A percentile compares a stretch with the other conserved stretches of the same genome.
Conservation (phyloP, 2,797 vertebrate genomes). For the Rhabdophis nuchalis region DNA sequence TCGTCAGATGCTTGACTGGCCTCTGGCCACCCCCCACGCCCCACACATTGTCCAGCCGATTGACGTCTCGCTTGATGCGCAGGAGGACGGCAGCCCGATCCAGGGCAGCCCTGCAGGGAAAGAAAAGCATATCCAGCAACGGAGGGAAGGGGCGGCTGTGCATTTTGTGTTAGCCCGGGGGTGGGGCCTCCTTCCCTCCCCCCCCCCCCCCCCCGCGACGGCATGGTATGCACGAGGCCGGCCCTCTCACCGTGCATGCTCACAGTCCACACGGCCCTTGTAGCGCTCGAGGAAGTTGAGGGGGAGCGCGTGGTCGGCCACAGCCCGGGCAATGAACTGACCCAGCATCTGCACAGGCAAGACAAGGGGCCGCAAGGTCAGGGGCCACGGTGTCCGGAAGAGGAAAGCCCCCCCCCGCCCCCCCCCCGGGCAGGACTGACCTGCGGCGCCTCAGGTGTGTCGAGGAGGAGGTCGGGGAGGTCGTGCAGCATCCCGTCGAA, state of each 20-base stretch:
- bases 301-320: conserved; percentile 83
- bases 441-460: conserved; percentile 86
- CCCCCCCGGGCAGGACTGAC: conserved; percentile 48
- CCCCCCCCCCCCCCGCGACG: fast-evolving
- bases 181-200: too few species aligned
- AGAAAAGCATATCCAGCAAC: too few species aligned
- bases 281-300: conserved; percentile 82
- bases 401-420: fast-evolving
- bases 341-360: conserved; percentile 79
- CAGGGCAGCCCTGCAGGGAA: conserved; percentile 75
- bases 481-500: conserved; percentile 82
- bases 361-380: not conserved
- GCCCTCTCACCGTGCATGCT: conserved; percentile 79
- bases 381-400: not conserved
- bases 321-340: conserved; percentile 86
- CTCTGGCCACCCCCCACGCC: conserved; percentile 84
- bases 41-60: conserved; percentile 86
- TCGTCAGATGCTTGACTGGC: conserved; percentile 85
- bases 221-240: not conserved
- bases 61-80: conserved; percentile 81
- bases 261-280: conserved; percentile 85
- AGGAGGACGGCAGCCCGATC: conserved; percentile 82
- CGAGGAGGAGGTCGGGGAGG: conserved; percentile 84
- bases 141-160: not conserved
- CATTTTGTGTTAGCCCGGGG: not conserved